Base-by-base conservation (phyloP, 2,113 vertebrate genomes). In the Ondatra zibethicus region DNA sequence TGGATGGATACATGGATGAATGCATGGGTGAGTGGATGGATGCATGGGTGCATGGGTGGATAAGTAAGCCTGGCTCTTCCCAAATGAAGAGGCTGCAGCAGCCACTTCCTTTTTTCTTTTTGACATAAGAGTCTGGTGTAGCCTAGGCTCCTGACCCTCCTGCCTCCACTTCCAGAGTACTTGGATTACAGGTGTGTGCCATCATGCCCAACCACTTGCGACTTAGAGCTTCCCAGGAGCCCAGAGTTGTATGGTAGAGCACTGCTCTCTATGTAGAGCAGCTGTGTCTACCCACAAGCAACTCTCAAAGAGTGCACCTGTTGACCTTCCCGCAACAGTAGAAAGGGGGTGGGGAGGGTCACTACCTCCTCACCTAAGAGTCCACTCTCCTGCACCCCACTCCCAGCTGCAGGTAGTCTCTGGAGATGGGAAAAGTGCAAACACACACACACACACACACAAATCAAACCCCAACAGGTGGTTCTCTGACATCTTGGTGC, bases 381-480 rank as follows among this genome's bases (percentile, higher is more conserved):
- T 52, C 33, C 4, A 70, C 66, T 47, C 65, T 70, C 85, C 21
- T 27, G 13, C 2, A 45, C 16, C 61, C 11, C 84, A 31, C 42
- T 33, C 50, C 70, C 25, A 31, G 50, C 70, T 75, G 25, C 25
- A 75, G n/a, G 14, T 39, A 42, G 21, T 75, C 68, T 58, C 29
- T 66, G 42, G 29, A 66, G 82, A 86, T 33, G 39, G 70, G 42
- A 75, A 94, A 55, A 58, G 42, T 45, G 47, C 47, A 91, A 95
- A 90, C 5, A 31, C 7, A 0, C 27, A 47, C n/a, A 68, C 42
- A 29, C 52, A 55, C 21, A 96, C 2, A 27, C 1, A 19, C 2
- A n/a, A 92, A 96, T 52, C 63, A 63, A 93, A 92, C n/a, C 27
- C 72, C 76, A 50, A 61, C 25, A 66, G 39, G 31, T 87, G 80